Percentiles rank a stretch among this genome's conserved stretches.
These are phyloP conservation scores for Rhinichthys klamathensis DNA, from an alignment of 2,113 vertebrate species.

Conservation along the genomic window DNA sequence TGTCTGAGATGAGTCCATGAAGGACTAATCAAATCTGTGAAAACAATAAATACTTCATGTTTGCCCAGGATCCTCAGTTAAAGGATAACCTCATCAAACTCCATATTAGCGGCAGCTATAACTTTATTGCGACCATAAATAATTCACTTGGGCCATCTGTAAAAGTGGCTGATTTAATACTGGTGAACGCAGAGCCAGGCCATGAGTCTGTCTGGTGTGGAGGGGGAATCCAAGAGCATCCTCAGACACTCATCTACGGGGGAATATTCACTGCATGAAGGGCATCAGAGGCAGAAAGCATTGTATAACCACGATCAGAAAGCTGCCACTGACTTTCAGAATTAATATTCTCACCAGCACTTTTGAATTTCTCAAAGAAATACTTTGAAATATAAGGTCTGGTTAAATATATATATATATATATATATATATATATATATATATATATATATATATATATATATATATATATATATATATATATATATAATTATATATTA, in stretches of 20 bases:
- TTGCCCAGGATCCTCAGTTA: slow-evolving; percentile 22
- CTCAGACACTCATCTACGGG: not conserved
- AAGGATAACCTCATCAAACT: slow-evolving; percentile 24
- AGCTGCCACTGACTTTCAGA: not conserved
- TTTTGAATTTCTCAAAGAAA: not conserved
- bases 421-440: too few species aligned
- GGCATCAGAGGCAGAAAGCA: not conserved
- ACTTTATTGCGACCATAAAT: slow-evolving; percentile 28
- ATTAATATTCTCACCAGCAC: not conserved
- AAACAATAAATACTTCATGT: slow-evolving; percentile 39
- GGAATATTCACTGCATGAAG: not conserved
- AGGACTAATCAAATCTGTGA: slow-evolving; percentile 30
- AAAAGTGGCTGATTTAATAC: slow-evolving; percentile 24
- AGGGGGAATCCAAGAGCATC: not conserved
- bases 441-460: too few species aligned
- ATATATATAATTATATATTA: too few species aligned
- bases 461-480: too few species aligned
- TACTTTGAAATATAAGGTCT: not conserved
- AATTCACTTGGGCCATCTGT: slow-evolving; percentile 33
- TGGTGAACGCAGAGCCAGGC: not conserved
- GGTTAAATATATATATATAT: too few species aligned
- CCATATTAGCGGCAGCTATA: slow-evolving; percentile 24
- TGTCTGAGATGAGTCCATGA: not conserved
- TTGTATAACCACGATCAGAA: not conserved
- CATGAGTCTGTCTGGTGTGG: slow-evolving; percentile 1